phyloP scores from a whole-genome alignment of 92 coral and sea anemone genomes.

The Metridium senile region DNA sequence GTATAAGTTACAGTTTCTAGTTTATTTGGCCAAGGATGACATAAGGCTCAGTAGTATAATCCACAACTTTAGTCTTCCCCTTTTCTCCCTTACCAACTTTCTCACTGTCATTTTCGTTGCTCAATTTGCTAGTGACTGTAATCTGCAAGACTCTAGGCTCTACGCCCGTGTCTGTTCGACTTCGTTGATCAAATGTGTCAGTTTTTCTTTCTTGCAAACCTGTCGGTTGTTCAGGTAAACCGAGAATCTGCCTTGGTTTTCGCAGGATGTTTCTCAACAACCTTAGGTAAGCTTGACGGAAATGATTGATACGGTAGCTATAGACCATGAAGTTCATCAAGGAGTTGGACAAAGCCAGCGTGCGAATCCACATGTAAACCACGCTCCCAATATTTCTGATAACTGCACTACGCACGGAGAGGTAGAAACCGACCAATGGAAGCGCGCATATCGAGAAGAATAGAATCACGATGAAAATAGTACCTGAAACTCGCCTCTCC shows the following conservation, averaged over 20 bases:
- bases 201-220: slow-evolving; percentile 6
- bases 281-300: slow-evolving; percentile 22
- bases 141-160: neutral
- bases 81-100: neutral
- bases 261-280: neutral
- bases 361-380: slow-evolving; percentile 35
- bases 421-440: slow-evolving; percentile 26
- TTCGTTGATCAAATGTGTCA: neutral
- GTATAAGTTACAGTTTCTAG: too few relatives aligned
- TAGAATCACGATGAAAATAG: slow-evolving; percentile 21
- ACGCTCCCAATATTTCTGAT: slow-evolving; percentile 14
- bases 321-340: slow-evolving; percentile 33
- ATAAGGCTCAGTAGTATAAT: neutral
- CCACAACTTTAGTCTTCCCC: neutral
- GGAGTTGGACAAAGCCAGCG: slow-evolving; percentile 26
- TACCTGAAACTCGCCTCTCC: slow-evolving; percentile 22
- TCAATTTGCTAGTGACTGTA: neutral
- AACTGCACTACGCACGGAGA: neutral
- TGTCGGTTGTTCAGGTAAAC: neutral
- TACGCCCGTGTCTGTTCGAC: neutral
- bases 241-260: slow-evolving; percentile 9
- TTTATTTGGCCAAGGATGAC: slow-evolving; percentile 5
- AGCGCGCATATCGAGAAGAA: slow-evolving; percentile 26
- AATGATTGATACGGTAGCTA: slow-evolving; percentile 23
- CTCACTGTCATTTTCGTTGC: neutral